A percentile compares a stretch with the other conserved stretches of the same genome.
Conservation (phyloP, 2,888 invertebrate species). For the Meliscaeva auricollis region DNA sequence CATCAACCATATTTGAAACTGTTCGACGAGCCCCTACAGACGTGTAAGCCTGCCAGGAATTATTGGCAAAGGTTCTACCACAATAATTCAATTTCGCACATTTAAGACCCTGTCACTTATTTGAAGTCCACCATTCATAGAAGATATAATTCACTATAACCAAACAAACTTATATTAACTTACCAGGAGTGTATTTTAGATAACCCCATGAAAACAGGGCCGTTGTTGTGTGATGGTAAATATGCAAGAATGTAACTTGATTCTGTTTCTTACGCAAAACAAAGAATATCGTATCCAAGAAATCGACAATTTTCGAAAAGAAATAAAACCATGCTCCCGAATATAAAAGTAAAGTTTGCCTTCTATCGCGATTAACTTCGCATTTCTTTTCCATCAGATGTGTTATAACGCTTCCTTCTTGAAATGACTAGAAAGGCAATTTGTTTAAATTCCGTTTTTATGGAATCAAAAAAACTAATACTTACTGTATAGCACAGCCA, state of each 20-base stretch:
- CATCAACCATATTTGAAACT: too few relatives aligned
- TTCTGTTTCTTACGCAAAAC: conserved; percentile 95
- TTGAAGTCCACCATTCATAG: too few relatives aligned
- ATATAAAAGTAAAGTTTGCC: conserved; percentile 85
- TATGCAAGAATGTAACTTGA: conserved; percentile 94
- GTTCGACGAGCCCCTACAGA: too few relatives aligned
- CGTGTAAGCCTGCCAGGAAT: too few relatives aligned
- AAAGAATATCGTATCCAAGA: conserved; percentile 94
- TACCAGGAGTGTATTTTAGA: conserved; percentile 91
- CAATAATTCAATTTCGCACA: too few relatives aligned
- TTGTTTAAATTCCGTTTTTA: background rate
- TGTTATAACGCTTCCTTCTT: conserved; percentile 81
- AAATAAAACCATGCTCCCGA: conserved; percentile 92
- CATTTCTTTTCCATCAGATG: conserved; percentile 82
- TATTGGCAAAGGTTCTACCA: too few relatives aligned
- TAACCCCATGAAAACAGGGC: conserved; percentile 93
- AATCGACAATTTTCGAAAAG: conserved; percentile 90
- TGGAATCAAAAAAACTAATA: conserved; percentile 17
- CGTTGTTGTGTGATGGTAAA: conserved; percentile 94
- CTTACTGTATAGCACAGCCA: conserved; percentile 86
- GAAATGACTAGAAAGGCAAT: conserved; percentile 78
- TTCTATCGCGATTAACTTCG: conserved; percentile 81
- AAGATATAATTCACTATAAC: too few relatives aligned
- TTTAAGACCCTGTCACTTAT: too few relatives aligned
- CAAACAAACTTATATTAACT: conserved; percentile 56